Evolutionary conservation across 2,888 invertebrate genomes (phyloP), one percentile per base, ranked within the genome.

Genomic region (Chironomus riparius): DNA sequence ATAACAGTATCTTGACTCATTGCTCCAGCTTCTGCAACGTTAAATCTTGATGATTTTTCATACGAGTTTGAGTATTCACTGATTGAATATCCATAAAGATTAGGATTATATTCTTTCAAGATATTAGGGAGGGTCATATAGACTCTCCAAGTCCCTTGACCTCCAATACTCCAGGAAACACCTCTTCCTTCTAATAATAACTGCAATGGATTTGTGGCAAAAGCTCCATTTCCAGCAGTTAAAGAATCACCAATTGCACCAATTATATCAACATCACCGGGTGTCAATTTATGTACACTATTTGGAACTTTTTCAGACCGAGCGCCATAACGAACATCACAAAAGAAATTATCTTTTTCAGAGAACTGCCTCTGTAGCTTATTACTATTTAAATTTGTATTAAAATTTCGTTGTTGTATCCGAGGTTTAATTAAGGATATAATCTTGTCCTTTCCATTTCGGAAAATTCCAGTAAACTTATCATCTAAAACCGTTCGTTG

Each of bases 101-200:
- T 85, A 0, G 88, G 88, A 82, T 90, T 91, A 80, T 87, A 91
- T 80, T 86, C 87, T 80, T 88, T 88, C 15, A 89, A 79, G 65
- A 89, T 87, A 81, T 89, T 88, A 12, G 88, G 88, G 65, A 88
- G 68, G 0, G 88, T 88, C 13, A 87, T 79, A 79, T 82, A 86
- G 76, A 85, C 81, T 62, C 85, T 82, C 88, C 88, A 88, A 28
- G 82, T 85, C 6, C 82, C 85, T 79, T 87, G 84, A 0, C 88
- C 88, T 5, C 88, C 87, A 78, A 84, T 85, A 10, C 85, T 83
- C 84, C 85, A 86, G 1, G 84, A 82, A 1, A 85, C 79, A 1
- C 87, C 87, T 28, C 86, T 81, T 80, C 86, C 86, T 80, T 87
- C 86, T 0, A 83, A 81, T 0, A 80, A 65, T 0, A 87, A 79